Conservation (phyloP, 2,797 vertebrate species). For the Alosa sapidissima region DNA sequence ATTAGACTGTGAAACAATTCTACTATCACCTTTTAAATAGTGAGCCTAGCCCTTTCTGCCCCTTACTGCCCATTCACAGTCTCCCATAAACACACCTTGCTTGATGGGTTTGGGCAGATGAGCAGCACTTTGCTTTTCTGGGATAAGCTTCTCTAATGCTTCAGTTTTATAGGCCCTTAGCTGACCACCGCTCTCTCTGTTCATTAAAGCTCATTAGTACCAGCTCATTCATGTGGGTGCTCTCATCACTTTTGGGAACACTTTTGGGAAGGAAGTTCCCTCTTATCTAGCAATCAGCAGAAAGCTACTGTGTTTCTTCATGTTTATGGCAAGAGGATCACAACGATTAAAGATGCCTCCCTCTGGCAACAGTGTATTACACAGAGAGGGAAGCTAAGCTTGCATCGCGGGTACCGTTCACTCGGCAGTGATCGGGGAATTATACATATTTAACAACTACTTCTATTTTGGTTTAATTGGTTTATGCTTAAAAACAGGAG, state of each 20-base stretch:
- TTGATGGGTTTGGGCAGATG: not conserved
- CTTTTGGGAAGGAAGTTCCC: not conserved
- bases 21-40: not conserved
- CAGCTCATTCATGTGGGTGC: not conserved
- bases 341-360: not conserved
- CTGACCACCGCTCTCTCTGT: not conserved
- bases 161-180: not conserved
- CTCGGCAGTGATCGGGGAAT: not conserved
- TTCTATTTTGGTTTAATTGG: conserved; percentile 22
- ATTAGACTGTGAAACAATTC: not conserved
- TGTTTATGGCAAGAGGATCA: not conserved
- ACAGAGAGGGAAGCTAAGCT: not conserved
- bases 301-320: not conserved
- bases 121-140: not conserved
- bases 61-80: not conserved
- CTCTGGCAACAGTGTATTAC: not conserved
- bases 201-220: not conserved
- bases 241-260: not conserved
- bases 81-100: not conserved
- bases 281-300: not conserved
- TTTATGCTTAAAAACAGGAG: not conserved
- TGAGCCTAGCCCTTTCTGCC: too few species aligned
- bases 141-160: conserved; percentile 8
- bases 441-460: conserved; percentile 1
- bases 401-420: not conserved